Conservation (phyloP, 1,140 invertebrate species). For the Amyelois transitella region DNA sequence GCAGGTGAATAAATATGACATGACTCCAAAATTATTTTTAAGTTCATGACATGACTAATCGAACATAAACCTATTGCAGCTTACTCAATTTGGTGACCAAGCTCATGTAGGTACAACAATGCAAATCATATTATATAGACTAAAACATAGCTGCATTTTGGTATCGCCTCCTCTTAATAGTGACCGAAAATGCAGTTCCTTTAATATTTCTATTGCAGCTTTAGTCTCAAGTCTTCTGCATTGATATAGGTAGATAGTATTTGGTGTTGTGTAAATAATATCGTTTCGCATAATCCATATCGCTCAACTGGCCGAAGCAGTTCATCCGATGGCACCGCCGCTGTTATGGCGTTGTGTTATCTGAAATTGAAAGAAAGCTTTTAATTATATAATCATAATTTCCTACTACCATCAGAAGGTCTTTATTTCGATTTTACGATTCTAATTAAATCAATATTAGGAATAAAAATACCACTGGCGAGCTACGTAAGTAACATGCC, state of each 20-base stretch:
- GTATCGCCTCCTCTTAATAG: no score
- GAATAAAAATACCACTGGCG: no score
- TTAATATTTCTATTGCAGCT: no score
- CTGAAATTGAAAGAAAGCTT: constrained; percentile 25
- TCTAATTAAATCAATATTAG: no score
- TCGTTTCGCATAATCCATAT: background rate
- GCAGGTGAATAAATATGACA: no score
- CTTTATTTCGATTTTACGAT: no score
- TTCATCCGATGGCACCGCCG: constrained; percentile 33
- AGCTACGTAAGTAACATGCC: no score
- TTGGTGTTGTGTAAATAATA: background rate
- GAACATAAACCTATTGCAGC: constrained; percentile 26
- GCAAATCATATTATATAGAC: constrained; percentile 3
- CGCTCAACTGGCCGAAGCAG: background rate
- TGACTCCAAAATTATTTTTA: no score
- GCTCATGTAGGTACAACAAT: constrained; percentile 17
- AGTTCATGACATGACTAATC: constrained; percentile 42
- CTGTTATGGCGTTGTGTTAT: constrained; percentile 55
- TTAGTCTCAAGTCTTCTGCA: background rate
- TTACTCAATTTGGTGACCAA: constrained; percentile 34
- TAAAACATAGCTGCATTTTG: no score
- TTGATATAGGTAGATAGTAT: background rate
- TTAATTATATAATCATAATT: background rate
- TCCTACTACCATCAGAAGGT: no score
- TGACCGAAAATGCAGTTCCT: no score